A percentile compares a stretch with the other conserved stretches of the same genome.
Evolutionary conservation across 2,113 vertebrate species (phyloP).

Genomic region (Chaenocephalus aceratus): DNA sequence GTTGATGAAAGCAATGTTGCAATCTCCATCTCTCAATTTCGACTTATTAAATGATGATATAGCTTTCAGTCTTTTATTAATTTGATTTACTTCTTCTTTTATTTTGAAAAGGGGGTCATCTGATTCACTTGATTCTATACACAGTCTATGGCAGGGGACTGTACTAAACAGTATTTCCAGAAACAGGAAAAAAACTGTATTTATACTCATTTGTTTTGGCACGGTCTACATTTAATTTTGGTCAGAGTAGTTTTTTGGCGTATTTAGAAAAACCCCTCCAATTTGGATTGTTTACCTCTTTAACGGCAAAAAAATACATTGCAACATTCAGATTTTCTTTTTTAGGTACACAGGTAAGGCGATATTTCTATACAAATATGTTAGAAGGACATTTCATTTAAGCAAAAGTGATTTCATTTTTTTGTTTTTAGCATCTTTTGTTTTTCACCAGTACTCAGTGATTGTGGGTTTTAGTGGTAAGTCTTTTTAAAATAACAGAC

Average conservation of each 20-base stretch:
- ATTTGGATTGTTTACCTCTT: slow-evolving; percentile 58
- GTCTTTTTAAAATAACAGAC: slow-evolving; percentile 65
- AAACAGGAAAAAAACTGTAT: slow-evolving; percentile 58
- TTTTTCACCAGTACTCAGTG: slow-evolving; percentile 49
- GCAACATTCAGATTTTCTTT: slow-evolving; percentile 58
- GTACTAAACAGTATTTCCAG: slow-evolving; percentile 21
- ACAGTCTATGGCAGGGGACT: slow-evolving; percentile 39
- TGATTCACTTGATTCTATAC: slow-evolving; percentile 24
- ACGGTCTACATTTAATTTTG: slow-evolving; percentile 73
- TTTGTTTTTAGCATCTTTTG: slow-evolving; percentile 37
- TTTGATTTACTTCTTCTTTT: not conserved
- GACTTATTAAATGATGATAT: slow-evolving; percentile 25
- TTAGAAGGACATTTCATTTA: slow-evolving; percentile 45
- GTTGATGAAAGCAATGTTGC: slow-evolving; percentile 13
- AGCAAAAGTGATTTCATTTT: slow-evolving; percentile 57
- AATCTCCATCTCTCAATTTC: slow-evolving; percentile 3
- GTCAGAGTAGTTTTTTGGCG: slow-evolving; percentile 72
- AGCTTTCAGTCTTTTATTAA: slow-evolving; percentile 21
- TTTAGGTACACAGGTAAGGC: slow-evolving; percentile 60
- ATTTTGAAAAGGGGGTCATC: slow-evolving; percentile 17
- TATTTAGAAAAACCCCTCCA: slow-evolving; percentile 56
- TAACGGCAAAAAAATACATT: slow-evolving; percentile 51
- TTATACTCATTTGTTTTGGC: slow-evolving; percentile 62
- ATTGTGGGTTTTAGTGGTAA: slow-evolving; percentile 48
- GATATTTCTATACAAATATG: slow-evolving; percentile 54